Evolutionary conservation across 2,888 invertebrate genomes (phyloP).

Genomic region (Scaptomyza caliginosa): DNA sequence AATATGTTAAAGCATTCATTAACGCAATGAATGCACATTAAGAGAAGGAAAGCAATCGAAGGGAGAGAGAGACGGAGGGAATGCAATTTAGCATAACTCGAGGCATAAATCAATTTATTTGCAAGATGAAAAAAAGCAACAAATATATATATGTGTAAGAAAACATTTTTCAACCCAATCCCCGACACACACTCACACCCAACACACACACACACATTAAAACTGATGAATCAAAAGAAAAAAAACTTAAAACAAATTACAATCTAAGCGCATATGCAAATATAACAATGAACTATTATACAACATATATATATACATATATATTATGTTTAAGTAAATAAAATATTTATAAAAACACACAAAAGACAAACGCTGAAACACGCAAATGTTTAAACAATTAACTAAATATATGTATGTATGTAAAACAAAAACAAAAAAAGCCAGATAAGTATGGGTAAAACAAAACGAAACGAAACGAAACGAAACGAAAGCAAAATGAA

Average conservation of each 20-base stretch:
- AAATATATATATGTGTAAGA: slow-evolving; percentile 34
- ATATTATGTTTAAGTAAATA: slow-evolving; percentile 72
- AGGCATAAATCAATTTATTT: slow-evolving; percentile 76
- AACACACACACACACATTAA: slow-evolving; percentile 21
- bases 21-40: slow-evolving; percentile 50
- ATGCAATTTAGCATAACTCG: slow-evolving; percentile 57
- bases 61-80: slow-evolving; percentile 23
- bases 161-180: slow-evolving; percentile 36
- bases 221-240: slow-evolving; percentile 67
- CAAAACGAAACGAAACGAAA: too few species aligned
- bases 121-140: slow-evolving; percentile 27
- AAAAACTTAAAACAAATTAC: slow-evolving; percentile 71
- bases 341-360: slow-evolving; percentile 72
- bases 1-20: slow-evolving; percentile 76
- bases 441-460: slow-evolving; percentile 46
- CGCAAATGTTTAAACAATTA: slow-evolving; percentile 66
- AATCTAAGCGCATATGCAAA: slow-evolving; percentile 72
- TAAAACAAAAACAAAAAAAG: slow-evolving; percentile 33
- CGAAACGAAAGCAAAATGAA: slow-evolving; percentile 35
- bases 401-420: slow-evolving; percentile 55
- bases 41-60: too few species aligned
- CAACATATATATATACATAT: slow-evolving; percentile 32
- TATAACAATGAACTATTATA: slow-evolving; percentile 78
- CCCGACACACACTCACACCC: slow-evolving; percentile 17
- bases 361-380: slow-evolving; percentile 42